These are phyloP conservation scores for Toxonevra muliebris DNA, from an alignment of 2,888 invertebrate genomes.

Conservation along the genomic window DNA sequence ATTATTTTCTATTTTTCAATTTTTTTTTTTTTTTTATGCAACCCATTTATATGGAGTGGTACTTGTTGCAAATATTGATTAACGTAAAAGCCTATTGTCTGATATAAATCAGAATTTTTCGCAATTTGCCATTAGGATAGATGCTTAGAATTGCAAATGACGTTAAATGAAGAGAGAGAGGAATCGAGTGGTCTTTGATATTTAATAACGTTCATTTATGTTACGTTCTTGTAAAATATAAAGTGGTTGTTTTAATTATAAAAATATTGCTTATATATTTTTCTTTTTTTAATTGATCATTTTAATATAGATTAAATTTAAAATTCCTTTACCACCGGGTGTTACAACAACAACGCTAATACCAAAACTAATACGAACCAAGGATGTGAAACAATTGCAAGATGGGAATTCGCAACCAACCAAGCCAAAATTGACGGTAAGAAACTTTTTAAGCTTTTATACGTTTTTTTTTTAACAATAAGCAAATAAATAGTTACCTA, in stretches of 20 bases:
- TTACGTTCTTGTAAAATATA: slow-evolving; percentile 4
- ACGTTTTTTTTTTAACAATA: too few relatives aligned
- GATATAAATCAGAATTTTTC: too few relatives aligned
- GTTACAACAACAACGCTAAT: slow-evolving; percentile 73
- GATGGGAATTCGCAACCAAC: slow-evolving; percentile 66
- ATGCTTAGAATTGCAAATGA: slow-evolving; percentile 27
- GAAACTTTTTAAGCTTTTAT: slow-evolving; percentile 42
- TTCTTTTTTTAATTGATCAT: slow-evolving; percentile 21
- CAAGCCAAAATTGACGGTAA: slow-evolving; percentile 81
- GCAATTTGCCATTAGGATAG: background rate
- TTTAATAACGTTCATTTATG: slow-evolving; percentile 41
- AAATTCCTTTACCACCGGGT: slow-evolving; percentile 64
- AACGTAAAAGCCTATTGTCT: slow-evolving; percentile 5
- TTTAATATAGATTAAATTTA: slow-evolving; percentile 61
- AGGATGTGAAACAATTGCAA: slow-evolving; percentile 69
- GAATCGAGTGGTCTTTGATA: slow-evolving; percentile 41
- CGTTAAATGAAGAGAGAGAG: slow-evolving; percentile 22
- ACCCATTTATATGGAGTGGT: slow-evolving; percentile 38
- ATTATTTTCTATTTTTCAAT: slow-evolving; percentile 9
- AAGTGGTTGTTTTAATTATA: background rate
- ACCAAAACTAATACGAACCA: slow-evolving; percentile 85
- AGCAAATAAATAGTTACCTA: too few relatives aligned
- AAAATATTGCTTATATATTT: background rate
- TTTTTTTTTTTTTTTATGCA: slow-evolving; percentile 13
- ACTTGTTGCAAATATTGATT: slow-evolving; percentile 62